Evolutionary conservation across 2,888 invertebrate genomes (phyloP).

Genomic region (Toxonevra muliebris): DNA sequence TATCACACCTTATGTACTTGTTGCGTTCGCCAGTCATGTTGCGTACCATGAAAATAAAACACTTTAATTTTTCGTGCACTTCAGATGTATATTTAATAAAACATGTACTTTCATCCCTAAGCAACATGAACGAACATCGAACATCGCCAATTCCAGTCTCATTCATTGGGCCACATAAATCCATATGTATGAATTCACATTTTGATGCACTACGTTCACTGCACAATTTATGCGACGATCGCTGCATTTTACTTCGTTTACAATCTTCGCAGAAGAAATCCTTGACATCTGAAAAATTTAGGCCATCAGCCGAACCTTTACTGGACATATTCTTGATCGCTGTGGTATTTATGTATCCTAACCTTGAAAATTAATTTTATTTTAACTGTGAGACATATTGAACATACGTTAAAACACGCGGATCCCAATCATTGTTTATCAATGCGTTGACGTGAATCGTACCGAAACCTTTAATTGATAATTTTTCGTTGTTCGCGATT

Average conservation of each 20-base stretch:
- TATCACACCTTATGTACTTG: too few species aligned
- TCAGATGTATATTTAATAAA: too few species aligned
- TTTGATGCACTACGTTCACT: slow-evolving; percentile 19
- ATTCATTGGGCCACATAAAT: slow-evolving; percentile 34
- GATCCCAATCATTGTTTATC: slow-evolving; percentile 27
- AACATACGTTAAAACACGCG: slow-evolving; percentile 23
- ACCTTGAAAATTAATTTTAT: too few species aligned
- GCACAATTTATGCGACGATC: slow-evolving; percentile 16
- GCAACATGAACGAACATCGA: too few species aligned
- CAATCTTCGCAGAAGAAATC: slow-evolving; percentile 30
- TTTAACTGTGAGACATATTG: too few species aligned
- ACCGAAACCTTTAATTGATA: slow-evolving; percentile 26
- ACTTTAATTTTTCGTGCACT: too few species aligned
- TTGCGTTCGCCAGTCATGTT: too few species aligned
- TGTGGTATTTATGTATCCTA: too few species aligned
- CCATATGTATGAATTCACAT: slow-evolving; percentile 34
- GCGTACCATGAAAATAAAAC: too few species aligned
- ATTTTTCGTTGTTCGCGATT: slow-evolving; percentile 31
- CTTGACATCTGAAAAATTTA: slow-evolving; percentile 14
- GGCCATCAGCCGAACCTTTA: slow-evolving; percentile 27
- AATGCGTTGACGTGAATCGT: slow-evolving; percentile 27
- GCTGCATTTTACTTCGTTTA: slow-evolving; percentile 29
- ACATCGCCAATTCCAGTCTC: too few species aligned
- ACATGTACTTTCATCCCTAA: slow-evolving; percentile 35
- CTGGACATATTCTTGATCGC: too few species aligned